Percentiles rank a stretch among this genome's conserved stretches.
Conservation (phyloP, 2,113 vertebrate species). For the Triplophysa tibetana region DNA sequence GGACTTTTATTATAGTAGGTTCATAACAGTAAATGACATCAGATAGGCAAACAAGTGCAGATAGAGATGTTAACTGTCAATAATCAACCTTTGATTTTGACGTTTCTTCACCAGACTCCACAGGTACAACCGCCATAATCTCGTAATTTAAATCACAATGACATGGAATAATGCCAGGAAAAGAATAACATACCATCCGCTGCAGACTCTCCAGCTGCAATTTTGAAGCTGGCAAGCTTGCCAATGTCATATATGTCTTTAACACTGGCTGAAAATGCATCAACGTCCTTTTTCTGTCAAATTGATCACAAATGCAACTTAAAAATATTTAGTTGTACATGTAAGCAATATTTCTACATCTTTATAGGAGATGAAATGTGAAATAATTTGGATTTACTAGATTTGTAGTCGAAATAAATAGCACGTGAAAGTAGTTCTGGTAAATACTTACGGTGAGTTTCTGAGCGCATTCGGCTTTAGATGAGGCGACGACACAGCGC, state of each 20-base stretch:
- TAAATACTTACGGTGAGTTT: conserved; percentile 80
- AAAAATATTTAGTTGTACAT: no score
- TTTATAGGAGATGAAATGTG: no score
- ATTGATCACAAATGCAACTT: not conserved
- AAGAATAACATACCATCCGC: conserved; percentile 58
- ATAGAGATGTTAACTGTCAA: not conserved
- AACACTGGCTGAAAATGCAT: conserved; percentile 80
- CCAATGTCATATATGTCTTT: conserved; percentile 79
- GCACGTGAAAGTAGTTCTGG: no score
- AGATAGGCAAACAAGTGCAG: not conserved
- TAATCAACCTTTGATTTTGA: not conserved
- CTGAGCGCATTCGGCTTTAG: conserved; percentile 70
- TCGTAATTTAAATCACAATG: not conserved
- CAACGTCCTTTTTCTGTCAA: conserved; percentile 77
- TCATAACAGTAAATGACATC: not conserved
- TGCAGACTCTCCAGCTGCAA: conserved; percentile 84
- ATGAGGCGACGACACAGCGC: conserved; percentile 69
- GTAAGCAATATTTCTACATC: no score
- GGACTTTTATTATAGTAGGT: not conserved
- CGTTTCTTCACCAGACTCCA: not conserved
- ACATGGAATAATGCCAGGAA: not conserved
- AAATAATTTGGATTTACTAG: no score
- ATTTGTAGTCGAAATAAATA: no score
- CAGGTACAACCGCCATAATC: not conserved
- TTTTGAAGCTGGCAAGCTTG: conserved; percentile 79